Conservation (phyloP, 2,797 vertebrate species). For the Garrulus glandarius region DNA sequence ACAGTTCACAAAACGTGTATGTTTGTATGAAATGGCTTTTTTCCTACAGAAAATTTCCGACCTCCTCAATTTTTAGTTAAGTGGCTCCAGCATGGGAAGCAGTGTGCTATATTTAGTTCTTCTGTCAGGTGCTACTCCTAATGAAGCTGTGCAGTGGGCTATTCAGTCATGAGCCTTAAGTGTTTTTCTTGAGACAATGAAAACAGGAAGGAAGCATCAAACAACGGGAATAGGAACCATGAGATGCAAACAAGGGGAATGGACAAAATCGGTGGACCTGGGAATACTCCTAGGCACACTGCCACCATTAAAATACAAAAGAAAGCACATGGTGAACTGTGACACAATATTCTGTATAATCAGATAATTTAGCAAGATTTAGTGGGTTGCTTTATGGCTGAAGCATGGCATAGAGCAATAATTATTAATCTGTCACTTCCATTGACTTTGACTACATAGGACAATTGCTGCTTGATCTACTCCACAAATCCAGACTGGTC, state of each 20-base stretch:
- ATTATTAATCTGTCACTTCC: constrained; percentile 40
- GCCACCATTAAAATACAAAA: background rate
- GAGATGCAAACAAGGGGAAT: background rate
- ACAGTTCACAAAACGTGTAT: background rate
- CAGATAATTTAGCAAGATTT: background rate
- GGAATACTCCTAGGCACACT: background rate
- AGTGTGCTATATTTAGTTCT: background rate
- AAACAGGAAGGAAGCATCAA: background rate
- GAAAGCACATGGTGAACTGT: background rate
- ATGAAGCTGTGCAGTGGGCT: background rate
- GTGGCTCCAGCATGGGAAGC: background rate
- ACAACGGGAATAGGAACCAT: background rate
- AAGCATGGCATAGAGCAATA: background rate
- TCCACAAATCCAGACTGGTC: background rate
- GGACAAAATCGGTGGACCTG: background rate
- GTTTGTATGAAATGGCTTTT: background rate
- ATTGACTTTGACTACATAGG: constrained; percentile 1
- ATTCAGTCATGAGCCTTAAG: background rate
- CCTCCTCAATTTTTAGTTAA: background rate
- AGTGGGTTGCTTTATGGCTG: constrained; percentile 22
- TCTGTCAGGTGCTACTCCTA: background rate
- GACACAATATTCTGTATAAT: background rate
- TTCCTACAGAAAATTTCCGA: background rate
- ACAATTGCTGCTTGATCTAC: constrained; percentile 8
- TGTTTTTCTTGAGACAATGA: background rate